These are phyloP conservation scores for Muntiacus muntjak DNA, from an alignment of 2,113 vertebrate genomes.

Conservation along the genomic window DNA sequence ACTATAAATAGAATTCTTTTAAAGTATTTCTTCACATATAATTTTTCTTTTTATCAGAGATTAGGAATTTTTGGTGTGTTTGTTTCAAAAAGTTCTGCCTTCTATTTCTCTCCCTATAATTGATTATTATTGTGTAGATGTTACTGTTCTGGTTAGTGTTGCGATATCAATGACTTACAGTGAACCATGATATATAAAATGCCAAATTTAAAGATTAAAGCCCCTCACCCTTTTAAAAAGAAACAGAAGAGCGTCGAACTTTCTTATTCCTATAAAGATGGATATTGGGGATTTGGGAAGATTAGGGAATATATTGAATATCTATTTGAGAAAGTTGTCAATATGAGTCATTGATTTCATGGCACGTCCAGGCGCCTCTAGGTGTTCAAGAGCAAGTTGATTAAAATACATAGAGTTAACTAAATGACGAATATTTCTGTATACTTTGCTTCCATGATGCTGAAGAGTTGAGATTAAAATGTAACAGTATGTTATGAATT, in stretches of 20 bases:
- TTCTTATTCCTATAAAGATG: conserved; percentile 19
- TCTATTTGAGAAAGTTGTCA: conserved; percentile 43
- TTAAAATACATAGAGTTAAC: not conserved
- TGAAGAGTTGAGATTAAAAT: not conserved
- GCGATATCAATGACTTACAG: conserved; percentile 60
- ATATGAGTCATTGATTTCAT: conserved; percentile 62
- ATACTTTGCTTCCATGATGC: conserved; percentile 57
- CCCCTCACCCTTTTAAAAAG: not conserved
- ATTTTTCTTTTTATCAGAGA: conserved; percentile 33
- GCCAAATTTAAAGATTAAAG: not conserved
- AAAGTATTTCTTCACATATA: conserved; percentile 3
- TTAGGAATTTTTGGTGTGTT: conserved; percentile 8
- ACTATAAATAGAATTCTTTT: conserved; percentile 26
- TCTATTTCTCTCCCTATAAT: conserved; percentile 1
- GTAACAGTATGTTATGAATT: conserved; percentile 20
- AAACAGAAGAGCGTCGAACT: not conserved
- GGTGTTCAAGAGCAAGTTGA: conserved; percentile 33
- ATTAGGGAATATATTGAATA: not conserved
- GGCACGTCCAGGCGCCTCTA: conserved; percentile 6
- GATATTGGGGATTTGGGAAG: not conserved
- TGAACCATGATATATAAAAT: conserved; percentile 13
- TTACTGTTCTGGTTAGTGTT: conserved; percentile 43
- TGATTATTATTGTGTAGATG: not conserved
- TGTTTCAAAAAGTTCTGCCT: conserved; percentile 51
- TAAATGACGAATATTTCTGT: conserved; percentile 78